Conservation (phyloP, 2,797 vertebrate genomes). For the Tarsius wallacei region DNA sequence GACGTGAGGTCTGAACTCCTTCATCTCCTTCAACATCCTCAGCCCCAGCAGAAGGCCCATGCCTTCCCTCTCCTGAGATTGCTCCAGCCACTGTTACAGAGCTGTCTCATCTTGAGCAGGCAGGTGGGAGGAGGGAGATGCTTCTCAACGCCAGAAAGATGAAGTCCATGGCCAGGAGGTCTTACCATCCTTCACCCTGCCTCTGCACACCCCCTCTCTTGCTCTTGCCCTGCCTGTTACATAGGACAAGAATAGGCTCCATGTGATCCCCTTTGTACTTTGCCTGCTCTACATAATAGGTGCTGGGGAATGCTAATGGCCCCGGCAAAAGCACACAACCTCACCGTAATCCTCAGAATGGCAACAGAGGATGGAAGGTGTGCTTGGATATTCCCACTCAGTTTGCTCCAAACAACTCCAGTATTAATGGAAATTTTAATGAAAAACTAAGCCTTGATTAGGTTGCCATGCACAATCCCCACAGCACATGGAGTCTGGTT, state of each 20-base stretch:
- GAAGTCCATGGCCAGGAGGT: background rate
- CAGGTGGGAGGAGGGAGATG: background rate
- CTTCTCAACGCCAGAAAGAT: background rate
- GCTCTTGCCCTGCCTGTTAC: background rate
- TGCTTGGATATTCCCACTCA: slow-evolving; percentile 46
- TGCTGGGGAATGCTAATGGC: background rate
- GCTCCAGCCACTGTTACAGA: background rate
- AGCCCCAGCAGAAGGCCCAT: background rate
- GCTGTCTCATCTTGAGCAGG: background rate
- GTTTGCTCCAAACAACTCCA: slow-evolving; percentile 90
- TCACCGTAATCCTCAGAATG: background rate
- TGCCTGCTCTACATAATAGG: background rate
- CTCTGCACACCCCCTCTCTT: background rate
- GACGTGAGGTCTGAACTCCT: background rate
- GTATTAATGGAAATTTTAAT: slow-evolving; percentile 92
- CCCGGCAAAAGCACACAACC: background rate
- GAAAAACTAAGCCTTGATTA: slow-evolving; percentile 92
- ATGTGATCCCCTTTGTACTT: background rate
- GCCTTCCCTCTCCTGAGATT: background rate
- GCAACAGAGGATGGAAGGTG: slow-evolving; percentile 15
- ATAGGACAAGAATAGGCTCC: background rate
- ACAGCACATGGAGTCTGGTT: slow-evolving; percentile 55
- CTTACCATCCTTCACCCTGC: fast-evolving
- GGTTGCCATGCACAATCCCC: slow-evolving; percentile 83
- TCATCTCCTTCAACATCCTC: background rate